Evolutionary conservation across 2,797 vertebrate genomes (phyloP).

Genomic region (Bufotes viridis): DNA sequence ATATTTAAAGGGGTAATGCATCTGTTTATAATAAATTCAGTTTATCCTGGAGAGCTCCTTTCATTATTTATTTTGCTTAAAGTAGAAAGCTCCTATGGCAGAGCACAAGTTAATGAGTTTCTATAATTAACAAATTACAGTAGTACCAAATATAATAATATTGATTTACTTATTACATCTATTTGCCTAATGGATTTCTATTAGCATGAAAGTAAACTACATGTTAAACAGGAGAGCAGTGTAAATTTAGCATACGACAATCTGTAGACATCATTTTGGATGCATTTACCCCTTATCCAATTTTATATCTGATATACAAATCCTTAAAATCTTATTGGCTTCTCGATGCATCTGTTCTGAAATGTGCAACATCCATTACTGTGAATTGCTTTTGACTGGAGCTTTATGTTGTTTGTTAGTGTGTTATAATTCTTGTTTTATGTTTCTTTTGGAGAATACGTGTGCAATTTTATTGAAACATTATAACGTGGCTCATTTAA

Average conservation of each 20-base stretch:
- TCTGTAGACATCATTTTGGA: not conserved
- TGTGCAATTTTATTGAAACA: not conserved
- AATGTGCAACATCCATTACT: not conserved
- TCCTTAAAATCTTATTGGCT: not conserved
- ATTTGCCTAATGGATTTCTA: not conserved
- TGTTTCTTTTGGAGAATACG: not conserved
- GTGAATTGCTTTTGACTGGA: not conserved
- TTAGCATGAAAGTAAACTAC: not conserved
- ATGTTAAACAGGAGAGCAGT: not conserved
- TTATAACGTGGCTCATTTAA: not conserved
- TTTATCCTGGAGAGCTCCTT: too few species aligned
- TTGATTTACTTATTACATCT: not conserved
- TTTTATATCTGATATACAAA: not conserved
- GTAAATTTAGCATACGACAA: not conserved
- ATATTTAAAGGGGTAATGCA: too few species aligned
- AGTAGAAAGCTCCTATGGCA: too few species aligned
- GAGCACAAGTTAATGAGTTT: not conserved
- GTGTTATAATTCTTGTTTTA: not conserved
- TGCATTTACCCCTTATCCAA: not conserved
- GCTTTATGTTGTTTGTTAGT: not conserved
- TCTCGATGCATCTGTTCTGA: not conserved
- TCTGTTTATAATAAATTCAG: too few species aligned
- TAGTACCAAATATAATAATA: not conserved
- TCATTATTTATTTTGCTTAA: too few species aligned
- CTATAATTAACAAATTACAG: slow-evolving; percentile 1